Evolutionary conservation across 2,888 invertebrate species (phyloP).

Genomic region (Heliconius ethilla): DNA sequence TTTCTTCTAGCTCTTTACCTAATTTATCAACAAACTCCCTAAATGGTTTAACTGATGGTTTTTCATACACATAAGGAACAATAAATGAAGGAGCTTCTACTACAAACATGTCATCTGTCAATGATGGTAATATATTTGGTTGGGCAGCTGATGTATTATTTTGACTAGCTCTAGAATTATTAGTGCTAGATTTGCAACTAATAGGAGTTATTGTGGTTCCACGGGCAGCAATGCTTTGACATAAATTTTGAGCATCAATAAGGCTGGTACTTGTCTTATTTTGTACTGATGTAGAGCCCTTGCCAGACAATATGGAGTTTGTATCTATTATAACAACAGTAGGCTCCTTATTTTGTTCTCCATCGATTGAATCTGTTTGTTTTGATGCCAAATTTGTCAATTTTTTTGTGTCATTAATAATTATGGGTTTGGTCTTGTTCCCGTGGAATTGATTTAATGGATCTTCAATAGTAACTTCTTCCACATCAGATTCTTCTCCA

Average conservation of each 20-base stretch:
- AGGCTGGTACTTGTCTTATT: slow-evolving; percentile 57
- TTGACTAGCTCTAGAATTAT: slow-evolving; percentile 45
- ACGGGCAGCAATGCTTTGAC: slow-evolving; percentile 76
- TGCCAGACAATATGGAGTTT: slow-evolving; percentile 84
- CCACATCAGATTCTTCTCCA: slow-evolving; percentile 83
- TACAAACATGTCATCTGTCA: slow-evolving; percentile 96
- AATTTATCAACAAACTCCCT: slow-evolving; percentile 87
- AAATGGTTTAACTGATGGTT: slow-evolving; percentile 91
- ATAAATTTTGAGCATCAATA: slow-evolving; percentile 69
- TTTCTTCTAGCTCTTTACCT: slow-evolving; percentile 83
- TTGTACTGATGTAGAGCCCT: slow-evolving; percentile 54
- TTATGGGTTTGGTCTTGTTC: slow-evolving; percentile 77
- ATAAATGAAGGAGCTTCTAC: slow-evolving; percentile 96
- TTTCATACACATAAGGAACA: slow-evolving; percentile 96
- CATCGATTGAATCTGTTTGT: slow-evolving; percentile 66
- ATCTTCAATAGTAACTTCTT: slow-evolving; percentile 86
- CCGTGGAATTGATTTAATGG: slow-evolving; percentile 78
- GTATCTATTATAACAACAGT: slow-evolving; percentile 93
- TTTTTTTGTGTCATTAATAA: slow-evolving; percentile 88
- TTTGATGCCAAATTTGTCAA: slow-evolving; percentile 87
- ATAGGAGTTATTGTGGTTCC: slow-evolving; percentile 82
- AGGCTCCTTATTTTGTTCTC: slow-evolving; percentile 85
- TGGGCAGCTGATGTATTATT: slow-evolving; percentile 55
- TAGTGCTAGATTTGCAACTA: slow-evolving; percentile 58
- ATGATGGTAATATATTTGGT: slow-evolving; percentile 86